Conservation (phyloP, 2,797 vertebrate genomes). For the Halcyon leucocephala region DNA sequence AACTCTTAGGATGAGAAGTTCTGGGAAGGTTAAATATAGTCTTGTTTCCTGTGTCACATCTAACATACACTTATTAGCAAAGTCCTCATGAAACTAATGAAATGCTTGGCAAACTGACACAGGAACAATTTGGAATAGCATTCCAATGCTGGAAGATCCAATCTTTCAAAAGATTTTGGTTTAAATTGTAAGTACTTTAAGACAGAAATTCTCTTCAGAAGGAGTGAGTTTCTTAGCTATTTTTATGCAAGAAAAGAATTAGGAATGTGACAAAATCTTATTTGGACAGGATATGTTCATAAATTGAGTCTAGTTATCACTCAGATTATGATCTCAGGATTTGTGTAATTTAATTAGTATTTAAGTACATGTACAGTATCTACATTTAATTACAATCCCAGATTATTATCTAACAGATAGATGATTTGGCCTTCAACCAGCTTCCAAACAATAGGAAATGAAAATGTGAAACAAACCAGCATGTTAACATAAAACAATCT, state of each 20-base stretch:
- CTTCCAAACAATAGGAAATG: background rate
- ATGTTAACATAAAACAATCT: background rate
- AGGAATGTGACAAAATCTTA: background rate
- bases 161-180: slow-evolving; percentile 28
- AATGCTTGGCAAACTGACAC: background rate
- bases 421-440: slow-evolving; percentile 1
- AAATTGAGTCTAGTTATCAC: background rate
- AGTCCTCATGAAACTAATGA: background rate
- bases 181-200: slow-evolving; percentile 39
- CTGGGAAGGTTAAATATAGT: slow-evolving; percentile 18
- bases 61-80: background rate
- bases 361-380: background rate
- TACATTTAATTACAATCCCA: slow-evolving; percentile 6
- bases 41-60: background rate
- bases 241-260: background rate
- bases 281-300: background rate
- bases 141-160: background rate
- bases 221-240: background rate
- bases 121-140: background rate
- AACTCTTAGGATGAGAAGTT: background rate
- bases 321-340: background rate
- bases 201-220: slow-evolving; percentile 47
- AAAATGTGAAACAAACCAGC: slow-evolving; percentile 37
- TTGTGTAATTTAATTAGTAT: background rate
- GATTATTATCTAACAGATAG: slow-evolving; percentile 4